Percentiles rank a stretch among this genome's conserved stretches.
These are phyloP conservation scores for Stegodyphus dumicola DNA, from an alignment of 1,140 invertebrate genomes.

Conservation along the genomic window DNA sequence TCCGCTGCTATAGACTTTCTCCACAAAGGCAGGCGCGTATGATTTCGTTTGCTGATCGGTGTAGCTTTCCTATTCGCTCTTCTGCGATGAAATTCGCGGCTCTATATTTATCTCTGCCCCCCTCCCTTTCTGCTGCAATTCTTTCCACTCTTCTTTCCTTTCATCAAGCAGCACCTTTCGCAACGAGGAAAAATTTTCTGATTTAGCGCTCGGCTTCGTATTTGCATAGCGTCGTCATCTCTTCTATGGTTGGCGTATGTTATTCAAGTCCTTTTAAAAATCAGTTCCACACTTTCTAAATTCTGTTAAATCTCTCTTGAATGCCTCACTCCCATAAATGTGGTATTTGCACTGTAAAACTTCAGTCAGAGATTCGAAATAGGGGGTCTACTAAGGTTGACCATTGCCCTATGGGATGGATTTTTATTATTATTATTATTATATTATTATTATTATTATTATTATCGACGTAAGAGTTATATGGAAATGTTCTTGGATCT, in stretches of 20 bases:
- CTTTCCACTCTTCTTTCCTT: background rate
- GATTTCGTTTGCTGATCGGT: conserved; percentile 32
- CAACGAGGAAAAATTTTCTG: conserved; percentile 4
- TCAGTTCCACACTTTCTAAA: conserved; percentile 52
- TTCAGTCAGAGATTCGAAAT: too few relatives aligned
- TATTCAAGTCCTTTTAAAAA: conserved; percentile 1
- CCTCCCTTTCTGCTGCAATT: background rate
- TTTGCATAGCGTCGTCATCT: conserved; percentile 11
- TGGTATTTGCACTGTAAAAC: too few relatives aligned
- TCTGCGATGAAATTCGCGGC: background rate
- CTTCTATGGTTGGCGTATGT: background rate
- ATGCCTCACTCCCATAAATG: too few relatives aligned
- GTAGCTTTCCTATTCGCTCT: background rate
- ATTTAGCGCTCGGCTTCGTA: conserved; percentile 14
- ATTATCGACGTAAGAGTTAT: too few relatives aligned
- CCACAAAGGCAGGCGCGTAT: conserved; percentile 32
- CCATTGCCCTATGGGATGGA: too few relatives aligned
- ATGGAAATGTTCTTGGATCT: too few relatives aligned
- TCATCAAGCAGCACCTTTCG: conserved; percentile 15
- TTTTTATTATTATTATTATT: too few relatives aligned
- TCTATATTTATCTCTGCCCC: background rate
- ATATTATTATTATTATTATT: too few relatives aligned
- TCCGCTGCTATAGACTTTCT: conserved; percentile 55
- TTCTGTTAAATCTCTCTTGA: background rate
- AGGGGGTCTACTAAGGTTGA: too few relatives aligned